A percentile compares a stretch with the other conserved stretches of the same genome.
phyloP scores from a whole-genome alignment of 2,888 invertebrate species.

The Siphlonurus alternatus region DNA sequence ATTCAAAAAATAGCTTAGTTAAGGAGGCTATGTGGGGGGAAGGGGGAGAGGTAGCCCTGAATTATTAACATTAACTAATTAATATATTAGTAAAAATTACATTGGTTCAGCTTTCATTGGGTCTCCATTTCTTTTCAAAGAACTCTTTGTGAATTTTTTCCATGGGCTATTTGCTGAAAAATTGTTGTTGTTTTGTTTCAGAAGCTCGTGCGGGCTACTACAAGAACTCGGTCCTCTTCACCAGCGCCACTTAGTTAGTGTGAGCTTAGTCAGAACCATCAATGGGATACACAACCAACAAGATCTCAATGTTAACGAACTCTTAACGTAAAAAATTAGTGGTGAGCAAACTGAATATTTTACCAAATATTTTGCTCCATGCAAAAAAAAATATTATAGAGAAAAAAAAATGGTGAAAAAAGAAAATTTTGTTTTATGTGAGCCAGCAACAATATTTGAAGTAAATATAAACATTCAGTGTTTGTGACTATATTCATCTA shows the following conservation, averaged over 20 bases:
- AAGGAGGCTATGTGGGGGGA: no score
- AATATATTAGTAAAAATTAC: no score
- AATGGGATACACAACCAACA: neutral
- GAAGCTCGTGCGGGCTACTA: conserved; percentile 48
- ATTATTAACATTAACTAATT: no score
- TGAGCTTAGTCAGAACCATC: neutral
- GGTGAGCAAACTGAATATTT: neutral
- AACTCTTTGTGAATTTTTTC: neutral
- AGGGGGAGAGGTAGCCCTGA: no score
- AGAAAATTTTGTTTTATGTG: neutral
- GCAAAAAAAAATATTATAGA: neutral
- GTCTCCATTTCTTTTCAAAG: neutral
- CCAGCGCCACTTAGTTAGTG: conserved; percentile 53
- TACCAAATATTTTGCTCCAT: neutral
- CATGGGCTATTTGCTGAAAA: no score
- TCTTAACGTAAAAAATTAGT: neutral
- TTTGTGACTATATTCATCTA: neutral
- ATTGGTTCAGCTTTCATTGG: no score
- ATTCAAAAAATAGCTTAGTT: no score
- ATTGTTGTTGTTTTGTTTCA: conserved; percentile 21
- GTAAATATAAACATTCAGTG: neutral
- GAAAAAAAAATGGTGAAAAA: neutral
- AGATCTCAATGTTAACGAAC: neutral
- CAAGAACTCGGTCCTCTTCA: conserved; percentile 79
- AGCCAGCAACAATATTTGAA: neutral